phyloP scores from a whole-genome alignment of 2,888 invertebrate genomes.

The Drosophila differens region DNA sequence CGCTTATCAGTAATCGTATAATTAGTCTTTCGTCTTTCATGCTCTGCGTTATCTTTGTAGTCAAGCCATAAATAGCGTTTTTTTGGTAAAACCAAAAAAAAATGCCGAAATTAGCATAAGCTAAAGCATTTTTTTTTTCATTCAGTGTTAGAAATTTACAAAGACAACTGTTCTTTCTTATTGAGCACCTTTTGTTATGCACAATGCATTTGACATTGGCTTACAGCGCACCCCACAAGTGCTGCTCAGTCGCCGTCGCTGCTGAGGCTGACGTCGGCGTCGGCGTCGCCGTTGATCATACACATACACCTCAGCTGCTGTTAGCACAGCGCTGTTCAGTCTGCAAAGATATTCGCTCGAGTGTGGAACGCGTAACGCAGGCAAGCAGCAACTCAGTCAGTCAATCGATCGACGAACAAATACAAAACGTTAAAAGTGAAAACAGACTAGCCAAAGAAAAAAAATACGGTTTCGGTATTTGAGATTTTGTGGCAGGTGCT shows the following conservation, averaged over 20 bases:
- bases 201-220: slow-evolving; percentile 48
- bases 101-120: not conserved
- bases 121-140: not conserved
- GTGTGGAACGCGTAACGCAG: slow-evolving; percentile 61
- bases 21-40: slow-evolving; percentile 19
- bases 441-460: slow-evolving; percentile 39
- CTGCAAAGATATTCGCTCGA: slow-evolving; percentile 65
- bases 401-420: slow-evolving; percentile 3
- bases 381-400: slow-evolving; percentile 14
- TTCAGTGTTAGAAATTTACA: not conserved
- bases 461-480: slow-evolving; percentile 34
- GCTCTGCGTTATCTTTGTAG: slow-evolving; percentile 11
- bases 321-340: slow-evolving; percentile 59
- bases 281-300: slow-evolving; percentile 22
- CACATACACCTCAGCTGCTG: slow-evolving; percentile 42
- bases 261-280: slow-evolving; percentile 6
- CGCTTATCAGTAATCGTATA: slow-evolving; percentile 46
- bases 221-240: slow-evolving; percentile 26
- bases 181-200: slow-evolving; percentile 12
- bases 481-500: slow-evolving; percentile 64
- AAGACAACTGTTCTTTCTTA: slow-evolving; percentile 1
- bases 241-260: slow-evolving; percentile 12
- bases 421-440: slow-evolving; percentile 66
- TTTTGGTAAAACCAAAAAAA: slow-evolving; percentile 3
- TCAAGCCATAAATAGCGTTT: slow-evolving; percentile 10